phyloP scores from a whole-genome alignment of 2,888 invertebrate genomes.

The Octodonta nipae region DNA sequence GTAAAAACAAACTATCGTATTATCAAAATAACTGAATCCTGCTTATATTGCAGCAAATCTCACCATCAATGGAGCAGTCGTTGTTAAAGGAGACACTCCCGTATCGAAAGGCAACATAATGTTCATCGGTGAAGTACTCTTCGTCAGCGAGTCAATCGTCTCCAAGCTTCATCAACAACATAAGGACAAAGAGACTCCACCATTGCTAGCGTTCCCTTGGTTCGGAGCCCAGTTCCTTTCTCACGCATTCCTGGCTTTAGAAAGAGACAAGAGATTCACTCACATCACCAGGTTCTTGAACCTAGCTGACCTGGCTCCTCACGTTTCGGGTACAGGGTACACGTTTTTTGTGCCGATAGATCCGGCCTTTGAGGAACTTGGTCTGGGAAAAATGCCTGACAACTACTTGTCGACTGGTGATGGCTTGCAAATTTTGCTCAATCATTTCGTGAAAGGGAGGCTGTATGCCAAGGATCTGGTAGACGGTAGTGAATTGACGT shows the following conservation, averaged over 20 bases:
- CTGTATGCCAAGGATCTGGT: conserved; percentile 46
- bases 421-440: conserved; percentile 44
- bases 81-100: conserved; percentile 47
- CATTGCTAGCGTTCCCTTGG: conserved; percentile 50
- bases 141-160: conserved; percentile 48
- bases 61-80: conserved; percentile 45
- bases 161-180: conserved; percentile 49
- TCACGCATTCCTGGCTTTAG: conserved; percentile 47
- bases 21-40: no score
- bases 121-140: conserved; percentile 48
- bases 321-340: conserved; percentile 49
- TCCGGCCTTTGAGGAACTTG: conserved; percentile 49
- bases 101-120: conserved; percentile 48
- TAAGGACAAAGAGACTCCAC: conserved; percentile 52
- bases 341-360: conserved; percentile 60
- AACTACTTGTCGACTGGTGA: conserved; percentile 43
- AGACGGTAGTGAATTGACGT: conserved; percentile 40
- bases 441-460: conserved; percentile 49
- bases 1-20: no score
- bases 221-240: conserved; percentile 51
- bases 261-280: conserved; percentile 41
- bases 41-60: conserved; percentile 34
- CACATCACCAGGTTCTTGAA: conserved; percentile 50
- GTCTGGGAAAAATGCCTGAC: conserved; percentile 44
- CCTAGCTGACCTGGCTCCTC: conserved; percentile 47